Evolutionary conservation across 2,888 invertebrate genomes (phyloP), one percentile per base, ranked within the genome.

Genomic region (Odontothrips loti): DNA sequence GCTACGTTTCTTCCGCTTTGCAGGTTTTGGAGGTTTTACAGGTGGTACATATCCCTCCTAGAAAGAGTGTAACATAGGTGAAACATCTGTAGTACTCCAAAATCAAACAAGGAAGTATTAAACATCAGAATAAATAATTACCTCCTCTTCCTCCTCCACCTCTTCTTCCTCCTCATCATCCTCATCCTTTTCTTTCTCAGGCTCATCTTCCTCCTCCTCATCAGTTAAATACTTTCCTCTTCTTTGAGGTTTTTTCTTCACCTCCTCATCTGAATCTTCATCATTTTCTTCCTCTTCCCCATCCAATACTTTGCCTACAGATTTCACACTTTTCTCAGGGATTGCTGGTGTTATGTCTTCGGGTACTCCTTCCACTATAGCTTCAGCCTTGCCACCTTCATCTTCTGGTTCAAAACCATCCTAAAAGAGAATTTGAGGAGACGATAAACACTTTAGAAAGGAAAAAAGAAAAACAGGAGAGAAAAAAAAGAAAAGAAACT

Each of bases 1-100:
- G 85, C 94, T 94, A 47, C 95, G 90, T 58, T 92, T 90, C 85
- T 94, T 94, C 86, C 93, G 92, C 83, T 89, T 86, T 27, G 83
- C 75, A 27, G 68, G 12, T 27, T 75, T 75, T 4, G 68, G 3
- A 75, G 68, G 1, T 27, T 81, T 79, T 11, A 82, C 82, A 47
- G 82, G 79, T 48, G 82, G 82, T 75, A 81, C 81, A 80, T 82
- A 81, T 20, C 82, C 82, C 47, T 83, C 81, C 47, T 80, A 20
- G 20, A 58, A 58, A 15, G 15, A 0, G 20, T 20, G 6, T 15
- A 9, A 20, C 58, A 58, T 15, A 20, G 17, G 20, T 20, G 17
- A 58, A 15, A 58, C 17, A 20, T 58, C 15, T 20, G 20, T 58
- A 15, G 6, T 58, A 15, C 58, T 15, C 4, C 12, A 51, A 51